phyloP scores from a whole-genome alignment of 2,888 invertebrate species.

The Lepidochrysops patricia region DNA sequence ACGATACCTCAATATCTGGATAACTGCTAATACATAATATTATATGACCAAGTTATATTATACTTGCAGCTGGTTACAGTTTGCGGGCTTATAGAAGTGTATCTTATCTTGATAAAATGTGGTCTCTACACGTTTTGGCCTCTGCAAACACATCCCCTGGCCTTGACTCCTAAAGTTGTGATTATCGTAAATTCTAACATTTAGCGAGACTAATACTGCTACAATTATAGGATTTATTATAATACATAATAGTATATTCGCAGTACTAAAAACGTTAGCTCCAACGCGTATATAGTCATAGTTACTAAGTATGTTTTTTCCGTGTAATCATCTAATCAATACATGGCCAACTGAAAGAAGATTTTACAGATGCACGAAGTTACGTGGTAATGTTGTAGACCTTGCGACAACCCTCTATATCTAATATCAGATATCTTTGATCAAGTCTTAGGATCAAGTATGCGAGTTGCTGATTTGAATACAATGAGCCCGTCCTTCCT shows the following conservation, averaged over 20 bases:
- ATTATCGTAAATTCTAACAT: too few species aligned
- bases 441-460: neutral
- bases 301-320: too few species aligned
- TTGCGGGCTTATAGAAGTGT: neutral
- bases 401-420: neutral
- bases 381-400: neutral
- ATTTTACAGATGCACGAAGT: neutral
- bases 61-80: neutral
- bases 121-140: neutral
- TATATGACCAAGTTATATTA: too few species aligned
- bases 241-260: too few species aligned
- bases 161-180: neutral
- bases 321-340: too few species aligned
- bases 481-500: constrained; percentile 2
- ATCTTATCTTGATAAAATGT: neutral
- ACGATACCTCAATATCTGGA: neutral
- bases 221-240: too few species aligned
- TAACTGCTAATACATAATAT: neutral
- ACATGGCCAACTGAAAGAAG: neutral
- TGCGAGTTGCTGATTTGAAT: neutral
- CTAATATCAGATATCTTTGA: neutral
- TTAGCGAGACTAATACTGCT: too few species aligned
- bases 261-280: too few species aligned
- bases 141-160: neutral
- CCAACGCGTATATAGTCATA: too few species aligned